Base-by-base conservation (phyloP, 1,140 invertebrate species). In the Formica exsecta region DNA sequence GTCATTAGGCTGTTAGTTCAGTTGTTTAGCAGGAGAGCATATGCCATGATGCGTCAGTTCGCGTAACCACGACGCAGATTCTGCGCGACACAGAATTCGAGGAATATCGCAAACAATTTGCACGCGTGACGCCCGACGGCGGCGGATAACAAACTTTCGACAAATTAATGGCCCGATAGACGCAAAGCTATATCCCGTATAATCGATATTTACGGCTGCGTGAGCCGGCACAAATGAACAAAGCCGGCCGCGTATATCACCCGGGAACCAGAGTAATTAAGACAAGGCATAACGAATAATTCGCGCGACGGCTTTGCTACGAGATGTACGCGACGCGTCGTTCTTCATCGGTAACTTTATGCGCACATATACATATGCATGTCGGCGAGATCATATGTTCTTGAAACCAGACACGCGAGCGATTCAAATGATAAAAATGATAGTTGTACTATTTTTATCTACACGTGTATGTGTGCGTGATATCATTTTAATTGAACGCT, bases 91-190 rank as follows among this genome's bases (percentile, higher is more conserved):
- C 79, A 62, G 79, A 83, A 83, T 74, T 83, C 79, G 79, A 32
- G 38, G 79, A 61, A 38, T 83, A 83, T 83, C 73, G 79, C 79
- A 83, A 83, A 83, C 79, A 83, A 83, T 83, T 83, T 83, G 66
- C 79, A 13, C 68, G 79, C 79, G 68, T 81, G 79, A 81, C 79
- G 41, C 79, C 44, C 79, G 79, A 22, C 32, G n/a, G 25, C 11
- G 19, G 79, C 41, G 66, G 54, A 83, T 71, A 83, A 83, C 79
- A 83, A 83, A 83, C 79, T 83, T 83, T 83, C 79, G 79, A 83
- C 79, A 83, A 83, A 83, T 83, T 83, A 83, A 83, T 83, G 79
- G 79, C 54, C 79, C 79, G 79, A 83, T 83, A 74, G 79, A 83
- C 79, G 68, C 68, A 61, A 44, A 61, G 68, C 79, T 61, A 74